Conservation (phyloP, 2,113 vertebrate species). For the Lipotes vexillifer region DNA sequence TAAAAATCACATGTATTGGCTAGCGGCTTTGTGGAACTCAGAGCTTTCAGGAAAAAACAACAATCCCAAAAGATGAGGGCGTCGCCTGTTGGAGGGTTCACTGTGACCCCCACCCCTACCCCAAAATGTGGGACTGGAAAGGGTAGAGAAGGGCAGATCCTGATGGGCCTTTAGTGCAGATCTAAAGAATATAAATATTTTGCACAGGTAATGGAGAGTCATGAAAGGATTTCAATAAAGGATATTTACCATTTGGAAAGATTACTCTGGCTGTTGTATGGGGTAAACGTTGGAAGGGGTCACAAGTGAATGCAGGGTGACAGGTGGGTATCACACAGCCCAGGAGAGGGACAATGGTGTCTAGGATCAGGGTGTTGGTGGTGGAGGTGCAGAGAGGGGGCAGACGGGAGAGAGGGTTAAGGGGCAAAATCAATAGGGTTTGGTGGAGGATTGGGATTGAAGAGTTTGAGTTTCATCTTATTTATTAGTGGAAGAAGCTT, state of each 20-base stretch:
- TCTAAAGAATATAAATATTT: not conserved
- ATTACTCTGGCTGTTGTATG: not conserved
- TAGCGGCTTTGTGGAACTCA: not conserved
- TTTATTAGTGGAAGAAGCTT: not conserved
- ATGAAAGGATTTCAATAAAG: not conserved
- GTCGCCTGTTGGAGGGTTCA: not conserved
- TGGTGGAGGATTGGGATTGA: not conserved
- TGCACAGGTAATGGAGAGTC: not conserved
- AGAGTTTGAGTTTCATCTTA: not conserved
- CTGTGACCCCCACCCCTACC: too few species aligned
- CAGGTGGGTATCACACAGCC: not conserved
- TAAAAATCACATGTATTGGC: not conserved
- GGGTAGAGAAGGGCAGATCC: not conserved
- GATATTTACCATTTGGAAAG: not conserved
- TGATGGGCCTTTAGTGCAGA: not conserved
- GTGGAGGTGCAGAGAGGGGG: not conserved
- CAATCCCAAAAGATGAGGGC: not conserved
- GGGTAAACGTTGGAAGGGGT: not conserved
- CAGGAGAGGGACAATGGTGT: not conserved
- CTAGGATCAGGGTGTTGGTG: not conserved
- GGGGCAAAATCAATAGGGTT: not conserved
- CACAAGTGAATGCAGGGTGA: not conserved
- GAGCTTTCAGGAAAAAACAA: not conserved
- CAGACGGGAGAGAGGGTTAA: not conserved
- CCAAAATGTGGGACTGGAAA: not conserved